These are phyloP conservation scores for Thalassoma bifasciatum DNA, from an alignment of 2,113 vertebrate genomes.

Conservation along the genomic window DNA sequence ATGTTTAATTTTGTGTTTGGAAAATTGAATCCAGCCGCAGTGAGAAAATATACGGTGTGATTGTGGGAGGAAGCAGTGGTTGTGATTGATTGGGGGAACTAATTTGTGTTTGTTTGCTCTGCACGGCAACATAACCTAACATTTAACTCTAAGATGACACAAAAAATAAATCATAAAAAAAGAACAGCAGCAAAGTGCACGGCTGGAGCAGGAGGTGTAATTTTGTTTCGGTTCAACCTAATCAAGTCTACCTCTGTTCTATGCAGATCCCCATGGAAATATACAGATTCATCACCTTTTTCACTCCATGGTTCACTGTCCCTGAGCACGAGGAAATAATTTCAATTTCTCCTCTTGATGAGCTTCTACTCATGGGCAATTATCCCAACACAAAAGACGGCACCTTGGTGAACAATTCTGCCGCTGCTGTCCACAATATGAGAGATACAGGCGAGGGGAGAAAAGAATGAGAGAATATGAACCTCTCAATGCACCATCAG, in stretches of 20 bases:
- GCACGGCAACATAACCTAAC: conserved; percentile 33
- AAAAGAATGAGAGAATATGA: conserved; percentile 9
- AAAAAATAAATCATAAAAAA: not conserved
- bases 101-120: conserved; percentile 48
- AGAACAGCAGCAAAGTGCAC: not conserved
- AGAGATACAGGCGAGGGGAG: conserved; percentile 36
- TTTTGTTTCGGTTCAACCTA: conserved; percentile 77
- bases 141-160: conserved; percentile 40
- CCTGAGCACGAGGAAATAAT: conserved; percentile 83
- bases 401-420: conserved; percentile 71
- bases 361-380: conserved; percentile 85
- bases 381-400: conserved; percentile 84
- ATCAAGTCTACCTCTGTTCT: conserved; percentile 80
- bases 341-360: conserved; percentile 86
- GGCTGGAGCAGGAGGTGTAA: conserved; percentile 31
- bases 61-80: conserved; percentile 42
- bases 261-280: conserved; percentile 81
- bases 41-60: conserved; percentile 41
- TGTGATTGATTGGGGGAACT: conserved; percentile 66
- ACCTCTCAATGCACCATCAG: conserved; percentile 17
- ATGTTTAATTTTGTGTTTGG: conserved; percentile 75
- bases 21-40: conserved; percentile 71
- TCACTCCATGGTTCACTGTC: conserved; percentile 80
- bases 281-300: conserved; percentile 83
- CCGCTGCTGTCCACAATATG: conserved; percentile 55